Evolutionary conservation across 2,113 vertebrate species (phyloP), one percentile per base, ranked within the genome.

Genomic region (Haplochromis burtoni): DNA sequence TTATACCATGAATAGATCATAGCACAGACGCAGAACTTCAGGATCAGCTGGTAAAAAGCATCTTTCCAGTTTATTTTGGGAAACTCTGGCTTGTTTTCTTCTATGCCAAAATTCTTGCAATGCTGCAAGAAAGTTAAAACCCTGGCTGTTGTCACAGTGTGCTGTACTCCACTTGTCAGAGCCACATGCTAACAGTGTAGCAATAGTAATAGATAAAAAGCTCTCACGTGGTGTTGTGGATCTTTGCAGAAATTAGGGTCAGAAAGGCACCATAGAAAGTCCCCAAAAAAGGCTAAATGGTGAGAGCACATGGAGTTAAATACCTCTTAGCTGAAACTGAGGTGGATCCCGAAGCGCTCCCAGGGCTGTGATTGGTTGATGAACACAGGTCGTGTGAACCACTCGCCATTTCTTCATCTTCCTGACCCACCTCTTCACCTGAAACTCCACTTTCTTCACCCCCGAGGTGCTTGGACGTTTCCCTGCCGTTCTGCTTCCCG

Each of bases 291-390:
- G 19, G 6, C 33, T 66, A 66, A 66, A 66, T 66, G 19, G 33
- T 38, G 61, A 66, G 13, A 9, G 10, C 6, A 59, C 17, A 66
- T 4, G 0, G n/a, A 81, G 21, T 55, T 10, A 71, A 53, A 47
- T 96, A 97, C 97, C 97, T 98, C 94, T 89, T 92, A 47, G 87
- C 89, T 91, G 95, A 93, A 29, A 90, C 84, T 86, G 95, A 91
- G 35, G 92, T 95, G 33, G 95, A 96, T 49, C 90, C 94, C 1
- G 51, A 88, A 38, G 53, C 71, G 6, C 90, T 91, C 13, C 94
- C 86, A 6, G 80, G 95, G 82, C 93, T 95, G 47, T 49, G 87
- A 66, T 90, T 92, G 54, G 92, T 82, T 2, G 87, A 92, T 3
- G 89, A 90, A 0, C 94, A 91, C 5, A 82, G 81, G 80, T 87